Percentiles rank a stretch among this genome's conserved stretches.
These are phyloP conservation scores for Omphaloscelis lunosa DNA, from an alignment of 2,888 invertebrate species.

Conservation along the genomic window DNA sequence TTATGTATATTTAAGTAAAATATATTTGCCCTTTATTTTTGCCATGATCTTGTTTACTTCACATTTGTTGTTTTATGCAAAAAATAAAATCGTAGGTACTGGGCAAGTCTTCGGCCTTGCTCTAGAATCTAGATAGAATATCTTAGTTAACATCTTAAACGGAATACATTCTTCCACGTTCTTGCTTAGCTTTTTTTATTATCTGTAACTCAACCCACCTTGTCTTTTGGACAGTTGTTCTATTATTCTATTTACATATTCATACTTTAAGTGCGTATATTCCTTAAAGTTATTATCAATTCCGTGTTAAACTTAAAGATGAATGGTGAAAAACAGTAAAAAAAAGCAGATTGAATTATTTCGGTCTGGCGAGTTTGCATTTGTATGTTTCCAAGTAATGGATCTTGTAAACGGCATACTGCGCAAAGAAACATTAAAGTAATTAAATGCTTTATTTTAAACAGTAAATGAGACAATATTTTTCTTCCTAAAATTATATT, in stretches of 20 bases:
- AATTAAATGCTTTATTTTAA: slow-evolving; percentile 10
- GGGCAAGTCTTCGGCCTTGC: slow-evolving; percentile 30
- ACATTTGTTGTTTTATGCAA: slow-evolving; percentile 26
- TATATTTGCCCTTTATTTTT: not conserved
- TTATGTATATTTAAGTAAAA: not conserved
- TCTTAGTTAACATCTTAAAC: slow-evolving; percentile 42
- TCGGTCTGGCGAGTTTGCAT: not conserved
- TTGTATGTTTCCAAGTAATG: slow-evolving; percentile 2
- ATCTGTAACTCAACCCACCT: not conserved
- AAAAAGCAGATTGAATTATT: not conserved
- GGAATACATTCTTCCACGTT: slow-evolving; percentile 44
- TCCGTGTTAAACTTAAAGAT: not conserved
- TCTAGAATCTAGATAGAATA: slow-evolving; percentile 43
- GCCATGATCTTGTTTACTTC: slow-evolving; percentile 8
- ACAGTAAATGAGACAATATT: not conserved
- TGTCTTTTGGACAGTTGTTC: not conserved
- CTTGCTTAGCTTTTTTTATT: slow-evolving; percentile 17
- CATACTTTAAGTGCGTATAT: not conserved
- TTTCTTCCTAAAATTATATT: not conserved
- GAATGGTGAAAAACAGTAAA: not conserved
- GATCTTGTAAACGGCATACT: not conserved
- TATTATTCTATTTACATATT: too few relatives aligned
- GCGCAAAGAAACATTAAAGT: not conserved
- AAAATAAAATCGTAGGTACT: slow-evolving; percentile 22
- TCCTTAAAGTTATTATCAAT: not conserved